Conservation (phyloP, 2,888 invertebrate genomes). For the Mayetiola destructor region DNA sequence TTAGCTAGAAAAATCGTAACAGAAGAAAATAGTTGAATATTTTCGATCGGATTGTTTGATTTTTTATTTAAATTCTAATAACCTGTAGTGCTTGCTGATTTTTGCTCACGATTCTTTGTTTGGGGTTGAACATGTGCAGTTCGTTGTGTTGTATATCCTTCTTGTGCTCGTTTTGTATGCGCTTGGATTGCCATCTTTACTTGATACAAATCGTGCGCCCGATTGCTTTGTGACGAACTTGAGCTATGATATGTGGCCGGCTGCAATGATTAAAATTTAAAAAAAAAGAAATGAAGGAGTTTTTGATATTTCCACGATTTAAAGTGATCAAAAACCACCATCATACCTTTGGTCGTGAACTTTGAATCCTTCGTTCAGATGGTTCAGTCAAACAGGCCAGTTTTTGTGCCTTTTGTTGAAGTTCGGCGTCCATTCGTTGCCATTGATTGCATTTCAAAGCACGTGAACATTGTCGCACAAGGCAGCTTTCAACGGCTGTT, state of each 20-base stretch:
- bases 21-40: not conserved
- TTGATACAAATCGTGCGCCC: slow-evolving; percentile 35
- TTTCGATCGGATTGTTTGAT: not conserved
- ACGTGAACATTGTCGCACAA: slow-evolving; percentile 53
- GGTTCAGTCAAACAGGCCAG: slow-evolving; percentile 40
- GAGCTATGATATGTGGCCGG: too few relatives aligned
- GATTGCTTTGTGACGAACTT: slow-evolving; percentile 22
- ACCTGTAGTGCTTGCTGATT: not conserved
- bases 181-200: slow-evolving; percentile 35
- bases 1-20: slow-evolving; percentile 20
- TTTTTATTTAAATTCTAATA: not conserved
- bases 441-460: slow-evolving; percentile 49
- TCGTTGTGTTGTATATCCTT: slow-evolving; percentile 27
- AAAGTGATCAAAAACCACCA: too few relatives aligned
- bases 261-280: not conserved
- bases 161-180: slow-evolving; percentile 31
- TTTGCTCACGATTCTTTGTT: not conserved
- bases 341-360: slow-evolving; percentile 19
- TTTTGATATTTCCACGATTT: not conserved
- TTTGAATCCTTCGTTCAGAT: slow-evolving; percentile 29
- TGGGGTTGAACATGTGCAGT: slow-evolving; percentile 24
- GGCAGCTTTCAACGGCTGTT: slow-evolving; percentile 52
- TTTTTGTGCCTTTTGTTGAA: slow-evolving; percentile 49
- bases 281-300: not conserved
- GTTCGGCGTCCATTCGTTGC: slow-evolving; percentile 46